Conservation (phyloP, 2,113 vertebrate genomes). For the Notarius lentiginosus region DNA sequence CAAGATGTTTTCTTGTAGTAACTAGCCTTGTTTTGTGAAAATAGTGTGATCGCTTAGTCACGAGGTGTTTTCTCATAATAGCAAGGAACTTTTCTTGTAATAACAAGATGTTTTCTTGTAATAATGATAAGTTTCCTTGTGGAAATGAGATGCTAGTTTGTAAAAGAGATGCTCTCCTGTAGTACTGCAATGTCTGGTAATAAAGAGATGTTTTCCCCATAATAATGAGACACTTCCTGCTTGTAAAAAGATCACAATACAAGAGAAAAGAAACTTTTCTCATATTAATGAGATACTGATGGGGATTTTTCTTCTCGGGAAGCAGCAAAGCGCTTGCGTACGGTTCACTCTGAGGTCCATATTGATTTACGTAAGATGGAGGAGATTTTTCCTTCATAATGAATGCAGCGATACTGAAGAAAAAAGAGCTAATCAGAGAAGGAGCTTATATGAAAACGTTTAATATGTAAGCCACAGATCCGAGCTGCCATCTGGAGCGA, state of each 20-base stretch:
- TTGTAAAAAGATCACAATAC: not conserved
- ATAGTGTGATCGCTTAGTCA: not conserved
- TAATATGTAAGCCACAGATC: conserved; percentile 1
- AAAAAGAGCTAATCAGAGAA: not conserved
- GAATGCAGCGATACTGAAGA: not conserved
- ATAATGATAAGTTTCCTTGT: not conserved
- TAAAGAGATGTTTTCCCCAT: no score
- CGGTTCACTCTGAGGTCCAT: not conserved
- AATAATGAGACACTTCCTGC: not conserved
- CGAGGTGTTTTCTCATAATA: not conserved
- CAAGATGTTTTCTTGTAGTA: not conserved
- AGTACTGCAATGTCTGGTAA: not conserved
- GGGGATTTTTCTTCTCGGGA: not conserved
- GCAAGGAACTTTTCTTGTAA: not conserved
- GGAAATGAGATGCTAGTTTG: no score
- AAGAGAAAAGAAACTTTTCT: not conserved
- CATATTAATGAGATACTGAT: not conserved
- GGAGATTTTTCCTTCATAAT: not conserved
- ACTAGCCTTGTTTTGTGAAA: no score
- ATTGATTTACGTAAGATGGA: not conserved
- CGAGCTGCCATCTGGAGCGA: not conserved
- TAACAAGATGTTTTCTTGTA: not conserved
- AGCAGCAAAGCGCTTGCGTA: not conserved
- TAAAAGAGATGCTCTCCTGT: not conserved
- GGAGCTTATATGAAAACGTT: not conserved